A percentile compares a stretch with the other conserved stretches of the same genome.
phyloP scores from a whole-genome alignment of 2,113 vertebrate genomes.

The Eretmochelys imbricata region DNA sequence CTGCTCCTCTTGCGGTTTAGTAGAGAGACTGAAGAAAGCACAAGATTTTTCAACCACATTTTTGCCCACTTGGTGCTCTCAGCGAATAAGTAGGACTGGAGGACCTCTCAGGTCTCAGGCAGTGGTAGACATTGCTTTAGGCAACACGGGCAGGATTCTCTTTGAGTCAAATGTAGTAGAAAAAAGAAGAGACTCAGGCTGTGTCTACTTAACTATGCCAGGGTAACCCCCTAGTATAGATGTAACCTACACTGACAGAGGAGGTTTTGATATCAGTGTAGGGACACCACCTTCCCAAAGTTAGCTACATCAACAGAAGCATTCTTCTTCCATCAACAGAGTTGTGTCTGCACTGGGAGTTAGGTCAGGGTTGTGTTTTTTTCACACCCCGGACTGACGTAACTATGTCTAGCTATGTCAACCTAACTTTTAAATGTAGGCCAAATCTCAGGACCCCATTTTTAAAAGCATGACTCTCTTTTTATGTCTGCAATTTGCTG shows the following conservation, averaged over 20 bases:
- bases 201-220: not conserved
- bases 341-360: not conserved
- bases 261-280: not conserved
- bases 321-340: not conserved
- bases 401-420: not conserved
- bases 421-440: not conserved
- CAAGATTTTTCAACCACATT: not conserved
- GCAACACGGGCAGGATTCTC: not conserved
- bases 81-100: not conserved
- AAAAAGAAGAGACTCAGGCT: not conserved
- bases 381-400: not conserved
- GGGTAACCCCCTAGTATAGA: not conserved
- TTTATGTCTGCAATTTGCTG: not conserved
- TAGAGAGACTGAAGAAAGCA: not conserved
- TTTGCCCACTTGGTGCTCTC: not conserved
- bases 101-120: not conserved
- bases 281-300: not conserved
- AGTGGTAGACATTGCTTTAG: not conserved
- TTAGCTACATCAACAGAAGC: not conserved
- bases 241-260: not conserved
- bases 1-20: not conserved
- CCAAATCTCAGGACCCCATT: not conserved
- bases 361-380: not conserved
- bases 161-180: not conserved
- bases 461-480: not conserved